Base-by-base conservation (phyloP, 2,888 invertebrate species). In the Slavum lentiscoides region DNA sequence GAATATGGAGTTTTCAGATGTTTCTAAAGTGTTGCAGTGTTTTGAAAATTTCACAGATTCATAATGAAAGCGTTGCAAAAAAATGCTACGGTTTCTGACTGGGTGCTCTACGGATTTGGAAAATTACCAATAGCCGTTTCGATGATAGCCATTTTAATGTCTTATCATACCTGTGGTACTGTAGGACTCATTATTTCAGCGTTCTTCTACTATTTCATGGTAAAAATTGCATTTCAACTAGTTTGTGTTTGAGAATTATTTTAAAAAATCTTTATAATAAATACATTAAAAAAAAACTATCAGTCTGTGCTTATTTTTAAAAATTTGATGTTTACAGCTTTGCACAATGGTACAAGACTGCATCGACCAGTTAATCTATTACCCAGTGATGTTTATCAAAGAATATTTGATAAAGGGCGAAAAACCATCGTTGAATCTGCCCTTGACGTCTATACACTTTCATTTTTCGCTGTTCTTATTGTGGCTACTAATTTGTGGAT, bases 381-480 rank as follows among this genome's bases (percentile, higher is more conserved):
- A 70, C 6, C 80, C 80, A n/a, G 21, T 80, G n/a, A 55, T 72
- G 9, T 70, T 43, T 39, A 15, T 72, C n/a, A 80, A 80, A 80
- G 64, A 70, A 13, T 80, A 80, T 72, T 80, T 80, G 8, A 64
- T 80, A 15, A 72, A 72, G 58, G 70, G 80, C 0, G 55, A 55
- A 64, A 80, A 58, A 58, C 70, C 80, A 5, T 15, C 5, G 3
- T 80, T 80, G 43, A 64, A 80, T 19, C 61, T 70, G 21, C 55
- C 69, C 5, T 15, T 80, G 7, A 80, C 69, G 15, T 58, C 82
- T 7, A 58, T 83, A n/a, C 82, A 93, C 85, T 93, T 93, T 86
- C 93, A 94, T 85, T 89, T 93, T 85, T 90, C 92, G 82, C 86
- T 94, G 84, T 91, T 94, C 84, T 87, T 92, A 74, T 85, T 94